Evolutionary conservation across 2,888 invertebrate genomes (phyloP).

Genomic region (Argyresthia albistria): DNA sequence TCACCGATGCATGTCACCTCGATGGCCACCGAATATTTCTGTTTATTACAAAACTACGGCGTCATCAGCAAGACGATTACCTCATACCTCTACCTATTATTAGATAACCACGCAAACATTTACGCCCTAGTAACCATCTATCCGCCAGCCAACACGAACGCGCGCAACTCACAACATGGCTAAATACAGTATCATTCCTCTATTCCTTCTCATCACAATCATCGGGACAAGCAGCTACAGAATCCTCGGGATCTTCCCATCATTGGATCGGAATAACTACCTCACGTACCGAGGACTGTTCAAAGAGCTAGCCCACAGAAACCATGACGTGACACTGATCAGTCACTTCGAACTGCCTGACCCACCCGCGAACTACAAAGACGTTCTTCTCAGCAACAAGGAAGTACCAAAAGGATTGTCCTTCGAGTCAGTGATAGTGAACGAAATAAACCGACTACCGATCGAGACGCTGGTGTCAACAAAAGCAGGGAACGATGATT

Average conservation of each 20-base stretch:
- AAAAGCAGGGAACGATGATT: constrained; percentile 63
- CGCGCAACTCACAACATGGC: constrained; percentile 14
- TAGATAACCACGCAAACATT: constrained; percentile 54
- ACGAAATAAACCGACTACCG: constrained; percentile 58
- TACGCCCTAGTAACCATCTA: constrained; percentile 54
- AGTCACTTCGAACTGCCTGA: constrained; percentile 60
- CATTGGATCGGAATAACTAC: constrained; percentile 63
- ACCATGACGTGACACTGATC: constrained; percentile 69
- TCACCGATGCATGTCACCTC: neutral
- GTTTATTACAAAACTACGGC: constrained; percentile 50
- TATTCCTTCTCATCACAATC: constrained; percentile 22
- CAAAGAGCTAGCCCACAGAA: constrained; percentile 57
- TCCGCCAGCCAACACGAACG: constrained; percentile 45
- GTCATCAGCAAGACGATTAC: constrained; percentile 55
- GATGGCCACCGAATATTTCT: constrained; percentile 52
- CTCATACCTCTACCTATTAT: constrained; percentile 65
- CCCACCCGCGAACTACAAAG: constrained; percentile 64
- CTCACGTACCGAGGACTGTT: constrained; percentile 61
- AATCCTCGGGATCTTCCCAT: constrained; percentile 69
- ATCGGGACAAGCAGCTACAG: constrained; percentile 44
- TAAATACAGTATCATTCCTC: neutral
- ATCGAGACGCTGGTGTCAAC: constrained; percentile 60
- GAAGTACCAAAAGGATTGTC: constrained; percentile 53
- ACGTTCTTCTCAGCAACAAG: constrained; percentile 59
- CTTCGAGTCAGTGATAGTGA: constrained; percentile 60